A percentile compares a stretch with the other conserved stretches of the same genome.
These are phyloP conservation scores for Danaus chrysippus DNA, from an alignment of 2,888 invertebrate genomes.

Conservation along the genomic window DNA sequence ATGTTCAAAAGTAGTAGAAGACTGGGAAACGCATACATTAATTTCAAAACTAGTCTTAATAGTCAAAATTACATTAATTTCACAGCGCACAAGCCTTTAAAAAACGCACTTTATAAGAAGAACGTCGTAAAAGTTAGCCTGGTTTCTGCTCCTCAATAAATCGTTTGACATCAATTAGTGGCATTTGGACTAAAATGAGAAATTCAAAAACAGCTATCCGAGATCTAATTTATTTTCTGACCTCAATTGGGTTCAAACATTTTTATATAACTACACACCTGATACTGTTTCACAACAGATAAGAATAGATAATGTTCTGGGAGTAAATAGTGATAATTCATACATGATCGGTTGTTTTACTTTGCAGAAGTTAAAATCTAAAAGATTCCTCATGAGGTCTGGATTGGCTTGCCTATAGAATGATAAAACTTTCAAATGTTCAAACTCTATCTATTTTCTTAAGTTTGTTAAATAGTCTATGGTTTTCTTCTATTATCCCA, in stretches of 20 bases:
- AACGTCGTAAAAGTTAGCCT: background rate
- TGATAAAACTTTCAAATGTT: conserved; percentile 11
- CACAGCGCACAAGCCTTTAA: background rate
- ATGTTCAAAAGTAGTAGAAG: background rate
- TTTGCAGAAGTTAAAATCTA: conserved; percentile 8
- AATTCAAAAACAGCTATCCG: background rate
- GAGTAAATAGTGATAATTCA: background rate
- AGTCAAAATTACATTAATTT: background rate
- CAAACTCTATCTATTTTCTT: conserved; percentile 7
- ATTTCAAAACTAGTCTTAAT: background rate
- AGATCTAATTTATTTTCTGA: background rate
- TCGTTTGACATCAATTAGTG: conserved; percentile 1
- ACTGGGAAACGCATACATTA: background rate
- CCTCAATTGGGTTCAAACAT: background rate
- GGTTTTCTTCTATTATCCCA: conserved; percentile 12
- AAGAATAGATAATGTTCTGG: too few species aligned
- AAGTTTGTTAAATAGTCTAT: conserved; percentile 16
- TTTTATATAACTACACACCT: conserved; percentile 8
- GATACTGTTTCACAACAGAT: background rate
- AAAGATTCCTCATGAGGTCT: conserved; percentile 12
- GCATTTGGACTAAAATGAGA: background rate
- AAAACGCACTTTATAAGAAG: background rate
- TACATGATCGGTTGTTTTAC: conserved; percentile 9
- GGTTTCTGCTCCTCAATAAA: background rate
- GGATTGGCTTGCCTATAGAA: conserved; percentile 16